A percentile compares a stretch with the other conserved stretches of the same genome.
These are phyloP conservation scores for Macrochelys suwanniensis DNA, from an alignment of 2,797 vertebrate species.

Conservation along the genomic window DNA sequence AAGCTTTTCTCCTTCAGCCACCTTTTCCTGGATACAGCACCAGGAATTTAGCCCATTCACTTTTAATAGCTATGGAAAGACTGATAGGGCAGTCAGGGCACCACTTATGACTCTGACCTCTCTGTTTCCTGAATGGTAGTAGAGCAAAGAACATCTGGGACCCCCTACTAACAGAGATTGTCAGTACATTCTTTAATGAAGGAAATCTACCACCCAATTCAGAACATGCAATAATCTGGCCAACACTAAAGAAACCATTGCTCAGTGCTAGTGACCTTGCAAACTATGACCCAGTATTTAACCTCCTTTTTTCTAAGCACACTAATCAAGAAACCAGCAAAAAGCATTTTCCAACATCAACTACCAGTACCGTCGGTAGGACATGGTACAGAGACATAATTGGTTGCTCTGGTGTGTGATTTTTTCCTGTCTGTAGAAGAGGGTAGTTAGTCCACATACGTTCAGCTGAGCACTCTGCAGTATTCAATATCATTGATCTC, in stretches of 20 bases:
- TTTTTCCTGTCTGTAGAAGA: neutral
- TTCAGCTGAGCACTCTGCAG: slow-evolving; percentile 24
- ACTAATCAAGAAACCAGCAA: neutral
- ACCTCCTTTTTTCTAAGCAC: neutral
- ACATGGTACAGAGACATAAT: neutral
- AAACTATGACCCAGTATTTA: neutral
- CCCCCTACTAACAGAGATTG: neutral
- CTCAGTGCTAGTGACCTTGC: neutral
- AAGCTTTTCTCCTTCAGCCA: neutral
- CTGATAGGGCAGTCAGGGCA: neutral
- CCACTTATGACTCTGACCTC: neutral
- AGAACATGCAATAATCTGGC: neutral
- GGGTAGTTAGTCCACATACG: neutral
- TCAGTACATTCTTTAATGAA: neutral
- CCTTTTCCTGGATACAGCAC: neutral
- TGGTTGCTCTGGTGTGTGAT: neutral
- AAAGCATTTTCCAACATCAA: neutral
- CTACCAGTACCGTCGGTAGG: neutral
- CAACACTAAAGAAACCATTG: fast-evolving
- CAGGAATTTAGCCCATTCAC: neutral
- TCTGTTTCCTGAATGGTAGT: neutral
- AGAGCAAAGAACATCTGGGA: neutral
- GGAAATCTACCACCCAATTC: neutral
- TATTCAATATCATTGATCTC: slow-evolving; percentile 47
- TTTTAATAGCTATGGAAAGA: neutral